These are phyloP conservation scores for Lepidostoma basale DNA, from an alignment of 1,140 invertebrate genomes.

Conservation along the genomic window DNA sequence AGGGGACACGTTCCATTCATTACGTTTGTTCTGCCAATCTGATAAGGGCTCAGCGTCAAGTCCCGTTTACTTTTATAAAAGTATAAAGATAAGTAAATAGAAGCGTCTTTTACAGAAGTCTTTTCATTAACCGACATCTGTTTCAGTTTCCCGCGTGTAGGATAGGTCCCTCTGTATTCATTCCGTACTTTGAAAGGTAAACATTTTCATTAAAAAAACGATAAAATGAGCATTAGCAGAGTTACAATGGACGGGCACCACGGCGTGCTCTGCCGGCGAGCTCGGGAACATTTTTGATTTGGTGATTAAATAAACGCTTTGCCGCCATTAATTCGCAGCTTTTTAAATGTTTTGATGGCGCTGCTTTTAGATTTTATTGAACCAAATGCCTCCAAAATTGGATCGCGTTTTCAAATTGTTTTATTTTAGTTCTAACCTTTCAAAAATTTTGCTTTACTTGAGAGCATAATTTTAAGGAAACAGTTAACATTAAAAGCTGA, in stretches of 20 bases:
- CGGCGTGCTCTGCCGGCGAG: not conserved
- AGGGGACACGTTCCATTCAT: not conserved
- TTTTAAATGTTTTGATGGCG: too few relatives aligned
- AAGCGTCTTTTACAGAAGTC: not conserved
- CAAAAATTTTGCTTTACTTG: too few relatives aligned
- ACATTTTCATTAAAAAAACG: slow-evolving; percentile 1
- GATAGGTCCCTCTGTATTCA: slow-evolving; percentile 4
- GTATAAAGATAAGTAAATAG: slow-evolving; percentile 8
- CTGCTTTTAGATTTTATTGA: too few relatives aligned
- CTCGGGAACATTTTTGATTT: not conserved
- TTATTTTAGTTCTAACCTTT: too few relatives aligned
- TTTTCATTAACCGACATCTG: slow-evolving; percentile 16
- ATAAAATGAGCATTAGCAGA: not conserved
- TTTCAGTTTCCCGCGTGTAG: not conserved
- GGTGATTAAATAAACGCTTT: not conserved
- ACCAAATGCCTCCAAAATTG: too few relatives aligned
- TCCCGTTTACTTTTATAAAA: not conserved
- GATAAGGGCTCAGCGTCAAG: not conserved
- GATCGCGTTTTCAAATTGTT: too few relatives aligned
- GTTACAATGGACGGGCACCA: not conserved
- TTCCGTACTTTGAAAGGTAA: slow-evolving; percentile 4
- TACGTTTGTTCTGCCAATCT: not conserved
- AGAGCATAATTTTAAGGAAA: too few relatives aligned
- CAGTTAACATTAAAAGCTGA: too few relatives aligned
- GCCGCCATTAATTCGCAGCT: too few relatives aligned